A percentile compares a stretch with the other conserved stretches of the same genome.
phyloP scores from a whole-genome alignment of 2,797 vertebrate genomes.

The Dipus sagitta region DNA sequence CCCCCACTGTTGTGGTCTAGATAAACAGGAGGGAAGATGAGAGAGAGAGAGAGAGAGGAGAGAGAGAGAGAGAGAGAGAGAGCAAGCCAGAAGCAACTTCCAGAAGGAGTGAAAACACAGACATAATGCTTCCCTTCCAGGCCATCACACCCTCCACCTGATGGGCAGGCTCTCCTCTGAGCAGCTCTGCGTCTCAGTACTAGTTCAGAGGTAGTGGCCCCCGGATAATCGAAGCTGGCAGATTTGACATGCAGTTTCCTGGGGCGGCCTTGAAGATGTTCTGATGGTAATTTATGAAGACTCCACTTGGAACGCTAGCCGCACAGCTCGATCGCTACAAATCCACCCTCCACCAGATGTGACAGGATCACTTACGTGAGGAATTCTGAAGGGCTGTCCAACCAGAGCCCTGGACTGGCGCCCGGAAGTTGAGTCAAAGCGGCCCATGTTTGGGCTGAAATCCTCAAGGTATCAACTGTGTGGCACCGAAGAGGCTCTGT shows the following conservation, averaged over 20 bases:
- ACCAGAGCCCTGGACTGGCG: conserved; percentile 29
- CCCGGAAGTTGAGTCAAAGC: conserved; percentile 51
- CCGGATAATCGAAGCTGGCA: conserved; percentile 55
- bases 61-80: not conserved
- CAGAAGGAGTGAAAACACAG: not conserved
- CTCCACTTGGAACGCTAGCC: conserved; percentile 50
- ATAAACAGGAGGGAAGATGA: too few relatives aligned
- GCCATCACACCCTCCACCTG: not conserved
- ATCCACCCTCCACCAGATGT: conserved; percentile 55
- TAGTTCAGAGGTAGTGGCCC: not conserved
- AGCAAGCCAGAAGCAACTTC: not conserved
- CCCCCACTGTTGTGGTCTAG: too few relatives aligned
- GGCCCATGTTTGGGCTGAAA: not conserved
- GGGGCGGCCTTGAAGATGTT: conserved; percentile 65
- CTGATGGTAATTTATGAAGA: conserved; percentile 72
- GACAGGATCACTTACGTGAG: conserved; percentile 48
- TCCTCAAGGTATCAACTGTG: conserved; percentile 54
- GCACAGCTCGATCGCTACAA: conserved; percentile 38
- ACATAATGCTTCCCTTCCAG: not conserved
- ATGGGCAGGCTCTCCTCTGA: not conserved
- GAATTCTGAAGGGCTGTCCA: conserved; percentile 62
- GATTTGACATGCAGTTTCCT: conserved; percentile 50
- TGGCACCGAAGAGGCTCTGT: not conserved
- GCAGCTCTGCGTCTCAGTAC: not conserved
- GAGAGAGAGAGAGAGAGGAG: too few relatives aligned